These are phyloP conservation scores for Otolemur garnettii DNA, from an alignment of 2,113 vertebrate genomes.

Conservation along the genomic window DNA sequence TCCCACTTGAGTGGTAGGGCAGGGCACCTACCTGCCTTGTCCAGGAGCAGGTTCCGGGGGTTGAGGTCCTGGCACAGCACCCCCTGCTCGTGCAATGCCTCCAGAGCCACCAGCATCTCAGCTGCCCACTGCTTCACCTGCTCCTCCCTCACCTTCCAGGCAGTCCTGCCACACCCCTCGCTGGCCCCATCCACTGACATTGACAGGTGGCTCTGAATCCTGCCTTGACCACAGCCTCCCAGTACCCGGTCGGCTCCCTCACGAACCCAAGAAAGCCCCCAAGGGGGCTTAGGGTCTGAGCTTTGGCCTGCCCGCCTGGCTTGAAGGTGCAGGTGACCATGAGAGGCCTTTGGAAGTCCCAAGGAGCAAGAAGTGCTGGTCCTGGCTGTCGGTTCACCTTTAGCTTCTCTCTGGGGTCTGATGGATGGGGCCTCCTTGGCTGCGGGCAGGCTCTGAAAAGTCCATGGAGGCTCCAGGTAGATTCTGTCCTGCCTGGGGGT, in stretches of 20 bases:
- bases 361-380: slow-evolving; percentile 69
- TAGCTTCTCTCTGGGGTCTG: slow-evolving; percentile 8
- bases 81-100: slow-evolving; percentile 96
- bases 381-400: neutral
- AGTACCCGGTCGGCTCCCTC: slow-evolving; percentile 69
- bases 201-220: neutral
- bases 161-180: slow-evolving; percentile 24
- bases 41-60: slow-evolving; percentile 96
- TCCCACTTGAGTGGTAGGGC: neutral
- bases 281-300: neutral
- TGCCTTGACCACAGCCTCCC: slow-evolving; percentile 50
- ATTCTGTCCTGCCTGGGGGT: neutral
- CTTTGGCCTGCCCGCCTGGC: slow-evolving; percentile 32
- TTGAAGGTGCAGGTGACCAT: neutral
- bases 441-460: neutral
- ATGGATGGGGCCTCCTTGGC: neutral
- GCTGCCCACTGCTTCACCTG: slow-evolving; percentile 95
- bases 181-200: slow-evolving; percentile 15
- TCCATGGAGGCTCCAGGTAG: neutral
- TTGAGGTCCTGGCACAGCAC: slow-evolving; percentile 97
- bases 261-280: slow-evolving; percentile 57
- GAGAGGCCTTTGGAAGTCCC: neutral
- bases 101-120: slow-evolving; percentile 94
- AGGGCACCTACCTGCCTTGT: slow-evolving; percentile 89
- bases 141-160: slow-evolving; percentile 91